Evolutionary conservation across 1,140 invertebrate genomes (phyloP), one percentile per base, ranked within the genome.

Genomic region (Listronotus bonariensis): DNA sequence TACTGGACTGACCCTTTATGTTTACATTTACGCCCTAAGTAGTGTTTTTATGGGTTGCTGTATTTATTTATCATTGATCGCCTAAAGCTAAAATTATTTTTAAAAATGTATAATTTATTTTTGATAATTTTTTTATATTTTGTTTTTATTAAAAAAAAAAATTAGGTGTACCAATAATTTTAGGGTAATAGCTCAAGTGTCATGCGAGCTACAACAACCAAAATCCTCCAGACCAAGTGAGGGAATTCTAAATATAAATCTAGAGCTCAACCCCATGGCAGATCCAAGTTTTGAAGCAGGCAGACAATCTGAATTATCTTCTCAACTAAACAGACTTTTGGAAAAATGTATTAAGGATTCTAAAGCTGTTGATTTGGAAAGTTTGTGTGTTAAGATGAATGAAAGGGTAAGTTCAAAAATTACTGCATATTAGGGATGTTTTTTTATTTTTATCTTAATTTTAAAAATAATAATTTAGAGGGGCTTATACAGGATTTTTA

Each of bases 341-440:
- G 95, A 97, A 75, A 89, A 94, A 77, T 94, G 92, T 79, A 88
- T 96, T 46, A 93, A 93, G 75, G 94, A 90, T 72, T 92, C 91
- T 65, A 86, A 89, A 73, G 95, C 93, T 76, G 78, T 98, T 56
- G 95, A 98, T 81, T 82, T 97, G 51, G 96, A 98, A 82, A 93
- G 94, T 31, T 79, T 98, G 12, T 98, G 95, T 79, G 93, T 98
- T 72, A 87, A 93, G 66, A 87, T 92, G 45, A 95, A 93, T 74
- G 91, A 95, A 82, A 94, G 86, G 92, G 72, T 74, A 57, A 54
- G 26, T 54, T 26, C 20, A 26, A 26, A 26, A 26, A 5, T 26
- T 26, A n/a, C n/a, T n/a, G n/a, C n/a, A n/a, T n/a, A n/a, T n/a
- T n/a, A n/a, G n/a, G n/a, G n/a, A n/a, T n/a, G 38, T 32, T 46